Evolutionary conservation across 2,113 vertebrate species (phyloP).

Genomic region (Cyphomyrus discorhynchus): DNA sequence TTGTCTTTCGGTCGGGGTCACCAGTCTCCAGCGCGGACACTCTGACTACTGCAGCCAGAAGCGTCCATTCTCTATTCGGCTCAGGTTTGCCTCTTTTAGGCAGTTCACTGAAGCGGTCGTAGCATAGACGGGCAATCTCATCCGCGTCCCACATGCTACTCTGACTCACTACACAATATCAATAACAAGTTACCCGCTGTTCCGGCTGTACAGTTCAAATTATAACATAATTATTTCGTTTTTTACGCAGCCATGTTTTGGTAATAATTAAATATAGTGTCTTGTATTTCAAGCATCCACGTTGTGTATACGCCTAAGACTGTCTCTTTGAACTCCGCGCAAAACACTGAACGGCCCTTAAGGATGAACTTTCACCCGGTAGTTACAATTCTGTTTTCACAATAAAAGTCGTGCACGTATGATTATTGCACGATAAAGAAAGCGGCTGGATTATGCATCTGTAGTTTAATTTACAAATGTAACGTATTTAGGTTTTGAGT

Average conservation of each 20-base stretch:
- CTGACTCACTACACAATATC: neutral
- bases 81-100: slow-evolving; percentile 81
- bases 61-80: slow-evolving; percentile 75
- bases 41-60: slow-evolving; percentile 74
- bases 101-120: slow-evolving; percentile 64
- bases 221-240: neutral
- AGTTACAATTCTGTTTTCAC: neutral
- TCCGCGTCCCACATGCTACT: slow-evolving; percentile 63
- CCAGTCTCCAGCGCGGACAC: slow-evolving; percentile 13
- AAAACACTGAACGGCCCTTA: neutral
- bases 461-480: neutral
- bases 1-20: neutral
- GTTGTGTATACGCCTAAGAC: neutral
- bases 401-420: neutral
- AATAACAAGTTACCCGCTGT: slow-evolving; percentile 14
- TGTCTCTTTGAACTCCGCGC: neutral
- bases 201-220: neutral
- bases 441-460: neutral
- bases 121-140: slow-evolving; percentile 73
- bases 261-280: neutral
- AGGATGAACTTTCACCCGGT: neutral
- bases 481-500: neutral
- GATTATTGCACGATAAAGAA: neutral
- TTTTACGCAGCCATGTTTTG: neutral
- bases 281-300: neutral